These are phyloP conservation scores for Dryobota labecula DNA, from an alignment of 2,888 invertebrate species.

Conservation along the genomic window DNA sequence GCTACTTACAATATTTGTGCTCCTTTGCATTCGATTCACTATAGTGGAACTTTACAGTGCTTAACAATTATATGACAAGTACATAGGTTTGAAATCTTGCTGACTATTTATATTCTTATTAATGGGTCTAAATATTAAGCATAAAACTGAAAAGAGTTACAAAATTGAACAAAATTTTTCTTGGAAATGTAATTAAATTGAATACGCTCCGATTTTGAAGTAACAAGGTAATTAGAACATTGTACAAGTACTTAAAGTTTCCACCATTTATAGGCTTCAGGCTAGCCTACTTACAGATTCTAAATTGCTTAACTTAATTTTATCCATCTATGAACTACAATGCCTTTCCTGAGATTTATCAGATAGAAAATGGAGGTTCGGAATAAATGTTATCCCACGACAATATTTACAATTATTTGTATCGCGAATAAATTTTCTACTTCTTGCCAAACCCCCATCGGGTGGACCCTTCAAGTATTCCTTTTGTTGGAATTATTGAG, in stretches of 20 bases:
- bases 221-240: constrained; percentile 29
- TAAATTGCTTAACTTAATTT: constrained; percentile 30
- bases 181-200: constrained; percentile 9
- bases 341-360: constrained; percentile 10
- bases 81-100: neutral
- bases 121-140: constrained; percentile 5
- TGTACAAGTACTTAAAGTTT: constrained; percentile 42
- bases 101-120: neutral
- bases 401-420: constrained; percentile 67
- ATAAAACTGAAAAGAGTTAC: neutral
- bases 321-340: constrained; percentile 13
- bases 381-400: constrained; percentile 49
- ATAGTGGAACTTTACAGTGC: neutral
- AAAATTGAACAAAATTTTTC: neutral
- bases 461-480: constrained; percentile 72
- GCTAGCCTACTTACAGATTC: constrained; percentile 20
- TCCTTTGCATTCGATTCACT: neutral
- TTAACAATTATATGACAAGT: neutral
- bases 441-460: constrained; percentile 65
- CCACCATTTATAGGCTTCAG: constrained; percentile 12
- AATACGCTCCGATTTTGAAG: constrained; percentile 31
- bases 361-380: constrained; percentile 32
- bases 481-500: constrained; percentile 80
- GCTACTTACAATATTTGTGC: neutral
- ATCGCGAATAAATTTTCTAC: constrained; percentile 68